phyloP scores from a whole-genome alignment of 2,113 vertebrate genomes.

The Gasterosteus nipponicus region DNA sequence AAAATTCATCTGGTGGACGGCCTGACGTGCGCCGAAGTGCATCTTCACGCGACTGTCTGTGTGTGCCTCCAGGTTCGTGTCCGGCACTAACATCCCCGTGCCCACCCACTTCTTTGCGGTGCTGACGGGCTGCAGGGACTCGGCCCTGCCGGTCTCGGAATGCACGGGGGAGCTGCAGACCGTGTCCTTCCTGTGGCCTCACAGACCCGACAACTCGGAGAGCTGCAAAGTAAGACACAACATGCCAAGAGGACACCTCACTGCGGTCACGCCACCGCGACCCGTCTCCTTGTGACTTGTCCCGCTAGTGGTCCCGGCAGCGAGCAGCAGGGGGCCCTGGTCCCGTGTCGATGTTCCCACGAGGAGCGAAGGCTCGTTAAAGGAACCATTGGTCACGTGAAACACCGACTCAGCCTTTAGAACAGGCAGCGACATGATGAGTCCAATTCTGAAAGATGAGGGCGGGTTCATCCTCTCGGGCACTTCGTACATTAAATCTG shows the following conservation, averaged over 20 bases:
- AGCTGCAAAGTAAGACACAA: conserved; percentile 71
- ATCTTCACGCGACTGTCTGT: neutral
- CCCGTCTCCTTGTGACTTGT: no score
- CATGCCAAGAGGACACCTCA: neutral
- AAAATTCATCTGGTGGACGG: neutral
- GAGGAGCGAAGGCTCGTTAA: no score
- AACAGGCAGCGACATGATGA: neutral
- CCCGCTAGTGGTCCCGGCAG: no score
- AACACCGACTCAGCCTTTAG: neutral
- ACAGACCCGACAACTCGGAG: conserved; percentile 64
- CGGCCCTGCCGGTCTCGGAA: neutral
- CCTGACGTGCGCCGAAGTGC: neutral
- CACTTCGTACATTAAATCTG: neutral
- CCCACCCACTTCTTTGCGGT: conserved; percentile 81
- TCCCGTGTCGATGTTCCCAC: no score
- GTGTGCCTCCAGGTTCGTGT: conserved; percentile 59
- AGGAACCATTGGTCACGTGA: neutral
- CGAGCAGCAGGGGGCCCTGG: neutral
- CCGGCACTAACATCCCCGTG: conserved; percentile 52
- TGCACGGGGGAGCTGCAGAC: conserved; percentile 63
- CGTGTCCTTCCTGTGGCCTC: conserved; percentile 76
- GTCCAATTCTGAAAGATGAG: neutral
- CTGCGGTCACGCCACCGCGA: no score
- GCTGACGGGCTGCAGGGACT: conserved; percentile 73
- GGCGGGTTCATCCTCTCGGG: neutral